phyloP scores from a whole-genome alignment of 2,113 vertebrate species.

The Phalacrocorax carbo region DNA sequence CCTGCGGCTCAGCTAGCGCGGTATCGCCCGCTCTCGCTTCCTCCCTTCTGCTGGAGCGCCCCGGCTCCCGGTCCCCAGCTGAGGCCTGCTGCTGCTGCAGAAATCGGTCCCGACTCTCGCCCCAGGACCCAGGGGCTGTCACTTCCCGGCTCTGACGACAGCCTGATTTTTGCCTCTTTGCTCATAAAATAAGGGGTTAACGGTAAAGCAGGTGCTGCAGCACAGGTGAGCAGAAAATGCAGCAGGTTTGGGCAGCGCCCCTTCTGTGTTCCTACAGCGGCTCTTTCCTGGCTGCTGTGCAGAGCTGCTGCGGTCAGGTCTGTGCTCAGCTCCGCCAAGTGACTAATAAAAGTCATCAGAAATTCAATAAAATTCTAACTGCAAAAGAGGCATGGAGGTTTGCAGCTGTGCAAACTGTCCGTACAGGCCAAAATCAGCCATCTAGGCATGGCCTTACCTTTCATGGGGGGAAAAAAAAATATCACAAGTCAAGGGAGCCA shows the following conservation, averaged over 20 bases:
- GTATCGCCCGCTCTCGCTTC: fast-evolving
- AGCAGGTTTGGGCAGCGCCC: no score
- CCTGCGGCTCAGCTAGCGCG: not conserved
- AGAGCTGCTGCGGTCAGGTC: not conserved
- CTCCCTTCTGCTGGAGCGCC: not conserved
- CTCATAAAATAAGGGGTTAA: not conserved
- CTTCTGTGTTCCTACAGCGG: not conserved
- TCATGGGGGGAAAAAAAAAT: not conserved
- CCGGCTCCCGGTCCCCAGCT: not conserved
- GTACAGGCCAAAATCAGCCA: not conserved
- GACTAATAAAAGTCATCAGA: not conserved
- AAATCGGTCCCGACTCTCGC: not conserved
- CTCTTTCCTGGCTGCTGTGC: not conserved
- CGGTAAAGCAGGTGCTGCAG: not conserved
- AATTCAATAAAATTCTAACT: not conserved
- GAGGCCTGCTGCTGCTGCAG: not conserved
- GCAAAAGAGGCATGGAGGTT: not conserved
- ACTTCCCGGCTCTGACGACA: not conserved
- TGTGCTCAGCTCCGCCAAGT: not conserved
- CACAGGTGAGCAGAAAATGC: not conserved
- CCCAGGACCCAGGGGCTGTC: fast-evolving
- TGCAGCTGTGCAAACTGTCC: not conserved
- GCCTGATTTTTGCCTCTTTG: not conserved
- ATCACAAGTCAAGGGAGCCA: not conserved
- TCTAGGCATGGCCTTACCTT: no score